Evolutionary conservation across 2,797 vertebrate species (phyloP), one percentile per base, ranked within the genome.

Genomic region (Urocyon cinereoargenteus): DNA sequence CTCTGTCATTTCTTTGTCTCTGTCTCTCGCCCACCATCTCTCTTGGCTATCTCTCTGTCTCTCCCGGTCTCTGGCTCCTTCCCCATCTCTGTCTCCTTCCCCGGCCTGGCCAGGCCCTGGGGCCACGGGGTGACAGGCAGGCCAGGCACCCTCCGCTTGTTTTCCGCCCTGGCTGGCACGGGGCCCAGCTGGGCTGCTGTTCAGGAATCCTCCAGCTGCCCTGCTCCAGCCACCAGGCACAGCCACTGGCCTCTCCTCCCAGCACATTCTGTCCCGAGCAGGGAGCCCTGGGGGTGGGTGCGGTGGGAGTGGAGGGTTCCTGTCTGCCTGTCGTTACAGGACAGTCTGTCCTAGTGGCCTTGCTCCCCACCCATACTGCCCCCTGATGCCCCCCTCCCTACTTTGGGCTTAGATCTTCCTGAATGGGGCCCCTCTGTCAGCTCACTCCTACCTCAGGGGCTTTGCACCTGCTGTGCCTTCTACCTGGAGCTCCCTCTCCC

Each of bases 231-330:
- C 86, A 82, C 93, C 91, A 61, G 96, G 62, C 64, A 2, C 45
- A 13, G 89, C 61, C 28, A 1, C 24, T 16, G 1, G 84, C 64
- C 59, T 70, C 90, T 84, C 72, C 59, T 49, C 4, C 59, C 2
- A 0, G 97, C 96, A 98, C 98, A 97, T 97, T 97, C 95, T 97
- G 97, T 98, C 95, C 97, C 13, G 15, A 93, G 75, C 84, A 70
- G 89, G 21, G 28, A 19, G 59, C 70, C 1, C 73, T n/a, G 59
- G 59, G 91, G 90, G 81, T 3, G 79, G 72, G 21, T 0, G 73
- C 73, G 57, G 70, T 15, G 75, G 88, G n/a, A 12, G 87, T 53
- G 59, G 61, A 24, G 15, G 3, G 31, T 70, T 82, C 61, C 68
- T 49, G 18, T 68, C 28, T 6, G 64, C 90, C 91, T 97, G 57